Conservation (phyloP, 2,888 invertebrate species). For the Heteromyza rotundicornis region DNA sequence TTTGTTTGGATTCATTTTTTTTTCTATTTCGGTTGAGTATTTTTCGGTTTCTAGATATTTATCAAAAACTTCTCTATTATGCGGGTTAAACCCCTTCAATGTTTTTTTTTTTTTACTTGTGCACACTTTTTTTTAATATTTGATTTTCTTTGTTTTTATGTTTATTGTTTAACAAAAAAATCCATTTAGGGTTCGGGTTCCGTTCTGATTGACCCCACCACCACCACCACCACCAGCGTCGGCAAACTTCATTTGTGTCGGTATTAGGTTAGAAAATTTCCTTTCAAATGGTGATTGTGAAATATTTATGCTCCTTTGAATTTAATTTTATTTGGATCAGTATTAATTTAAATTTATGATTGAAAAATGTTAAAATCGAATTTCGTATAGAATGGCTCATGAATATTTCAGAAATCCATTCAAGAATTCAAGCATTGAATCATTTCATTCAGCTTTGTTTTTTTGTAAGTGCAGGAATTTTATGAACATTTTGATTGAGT, state of each 20-base stretch:
- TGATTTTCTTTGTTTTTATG: not conserved
- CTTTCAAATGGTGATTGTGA: too few species aligned
- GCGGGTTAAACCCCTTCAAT: constrained; percentile 44
- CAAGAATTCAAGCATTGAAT: too few species aligned
- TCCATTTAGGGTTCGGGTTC: not conserved
- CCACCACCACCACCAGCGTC: too few species aligned
- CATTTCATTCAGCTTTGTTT: too few species aligned
- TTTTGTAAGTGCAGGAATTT: too few species aligned
- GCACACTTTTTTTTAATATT: constrained; percentile 21
- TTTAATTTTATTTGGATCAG: not conserved
- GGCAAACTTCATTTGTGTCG: not conserved
- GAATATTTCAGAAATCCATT: too few species aligned
- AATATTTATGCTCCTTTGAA: too few species aligned
- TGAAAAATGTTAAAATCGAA: too few species aligned
- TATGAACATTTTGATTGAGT: too few species aligned
- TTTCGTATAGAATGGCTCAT: too few species aligned
- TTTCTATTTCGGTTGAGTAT: constrained; percentile 39
- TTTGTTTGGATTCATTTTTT: constrained; percentile 20
- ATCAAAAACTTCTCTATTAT: constrained; percentile 54
- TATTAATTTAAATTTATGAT: not conserved
- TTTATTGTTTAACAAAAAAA: constrained; percentile 6
- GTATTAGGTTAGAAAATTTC: not conserved
- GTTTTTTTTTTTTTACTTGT: constrained; percentile 21
- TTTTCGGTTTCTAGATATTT: constrained; percentile 40
- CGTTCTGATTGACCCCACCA: not conserved